A percentile compares a stretch with the other conserved stretches of the same genome.
These are phyloP conservation scores for Ophion costatus DNA, from an alignment of 2,888 invertebrate species.

Conservation along the genomic window DNA sequence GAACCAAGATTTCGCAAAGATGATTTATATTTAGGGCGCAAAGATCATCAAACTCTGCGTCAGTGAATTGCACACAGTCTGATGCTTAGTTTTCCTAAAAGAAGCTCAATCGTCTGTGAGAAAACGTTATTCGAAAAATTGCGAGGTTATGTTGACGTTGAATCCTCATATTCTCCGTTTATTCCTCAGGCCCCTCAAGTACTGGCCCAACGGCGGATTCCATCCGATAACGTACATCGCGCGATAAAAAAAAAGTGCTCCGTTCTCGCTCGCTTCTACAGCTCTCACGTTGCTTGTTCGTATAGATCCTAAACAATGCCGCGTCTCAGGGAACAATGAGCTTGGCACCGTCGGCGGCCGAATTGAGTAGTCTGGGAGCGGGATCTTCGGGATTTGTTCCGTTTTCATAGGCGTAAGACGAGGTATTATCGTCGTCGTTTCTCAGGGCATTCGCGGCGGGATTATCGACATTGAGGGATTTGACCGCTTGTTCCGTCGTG, in stretches of 20 bases:
- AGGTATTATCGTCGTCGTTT: constrained; percentile 55
- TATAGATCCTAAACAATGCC: constrained; percentile 28
- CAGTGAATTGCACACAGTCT: background rate
- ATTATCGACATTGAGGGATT: constrained; percentile 66
- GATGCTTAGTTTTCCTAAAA: background rate
- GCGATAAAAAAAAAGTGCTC: background rate
- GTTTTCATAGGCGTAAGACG: constrained; percentile 60
- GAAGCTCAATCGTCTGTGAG: background rate
- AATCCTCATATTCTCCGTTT: background rate
- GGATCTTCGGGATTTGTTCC: constrained; percentile 68
- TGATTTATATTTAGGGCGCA: background rate
- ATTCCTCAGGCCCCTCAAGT: background rate
- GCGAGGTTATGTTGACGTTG: background rate
- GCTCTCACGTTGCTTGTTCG: background rate
- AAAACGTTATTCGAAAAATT: background rate
- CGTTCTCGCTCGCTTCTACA: background rate
- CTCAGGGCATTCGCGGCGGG: constrained; percentile 48
- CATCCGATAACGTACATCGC: background rate
- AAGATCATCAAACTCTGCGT: background rate
- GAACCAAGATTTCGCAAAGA: background rate
- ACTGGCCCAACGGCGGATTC: background rate
- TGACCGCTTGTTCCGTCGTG: constrained; percentile 70
- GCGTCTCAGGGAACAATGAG: constrained; percentile 70
- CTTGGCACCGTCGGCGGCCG: constrained; percentile 74
- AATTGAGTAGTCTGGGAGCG: constrained; percentile 72